These are phyloP conservation scores for Zaprionus bogoriensis DNA, from an alignment of 2,888 invertebrate species.

Conservation along the genomic window DNA sequence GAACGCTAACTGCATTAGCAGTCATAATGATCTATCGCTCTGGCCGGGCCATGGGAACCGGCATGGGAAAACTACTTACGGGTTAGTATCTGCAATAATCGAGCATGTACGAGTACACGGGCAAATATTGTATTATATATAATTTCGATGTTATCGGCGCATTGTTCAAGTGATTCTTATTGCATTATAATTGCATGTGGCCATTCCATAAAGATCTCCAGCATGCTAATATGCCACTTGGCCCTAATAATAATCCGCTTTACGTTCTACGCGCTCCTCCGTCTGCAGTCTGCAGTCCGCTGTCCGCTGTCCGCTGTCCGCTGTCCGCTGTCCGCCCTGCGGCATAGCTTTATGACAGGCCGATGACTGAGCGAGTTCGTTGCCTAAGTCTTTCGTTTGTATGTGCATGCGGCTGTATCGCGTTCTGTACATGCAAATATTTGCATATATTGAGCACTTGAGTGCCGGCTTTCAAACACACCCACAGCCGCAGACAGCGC, in stretches of 20 bases:
- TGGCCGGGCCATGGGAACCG: neutral
- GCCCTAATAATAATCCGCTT: neutral
- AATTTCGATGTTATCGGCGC: neutral
- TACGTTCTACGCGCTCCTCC: neutral
- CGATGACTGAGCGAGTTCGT: slow-evolving; percentile 67
- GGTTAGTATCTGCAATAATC: slow-evolving; percentile 3
- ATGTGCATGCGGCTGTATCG: neutral
- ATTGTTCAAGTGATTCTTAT: neutral
- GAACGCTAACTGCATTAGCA: slow-evolving; percentile 1
- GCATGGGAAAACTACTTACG: too few relatives aligned
- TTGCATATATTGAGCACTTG: slow-evolving; percentile 63
- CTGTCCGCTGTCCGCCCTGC: neutral
- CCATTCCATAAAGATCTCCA: neutral
- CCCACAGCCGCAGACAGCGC: slow-evolving; percentile 49
- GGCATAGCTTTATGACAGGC: slow-evolving; percentile 61
- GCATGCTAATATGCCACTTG: neutral
- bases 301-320: neutral
- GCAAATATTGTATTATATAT: neutral
- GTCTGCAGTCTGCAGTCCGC: neutral
- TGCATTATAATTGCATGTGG: slow-evolving; percentile 3
- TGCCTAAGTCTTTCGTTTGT: slow-evolving; percentile 73
- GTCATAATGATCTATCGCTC: neutral
- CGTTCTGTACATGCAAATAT: slow-evolving; percentile 64
- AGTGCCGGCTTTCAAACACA: slow-evolving; percentile 57
- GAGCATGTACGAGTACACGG: slow-evolving; percentile 5